phyloP scores from a whole-genome alignment of 2,113 vertebrate species.

The Alces alces region DNA sequence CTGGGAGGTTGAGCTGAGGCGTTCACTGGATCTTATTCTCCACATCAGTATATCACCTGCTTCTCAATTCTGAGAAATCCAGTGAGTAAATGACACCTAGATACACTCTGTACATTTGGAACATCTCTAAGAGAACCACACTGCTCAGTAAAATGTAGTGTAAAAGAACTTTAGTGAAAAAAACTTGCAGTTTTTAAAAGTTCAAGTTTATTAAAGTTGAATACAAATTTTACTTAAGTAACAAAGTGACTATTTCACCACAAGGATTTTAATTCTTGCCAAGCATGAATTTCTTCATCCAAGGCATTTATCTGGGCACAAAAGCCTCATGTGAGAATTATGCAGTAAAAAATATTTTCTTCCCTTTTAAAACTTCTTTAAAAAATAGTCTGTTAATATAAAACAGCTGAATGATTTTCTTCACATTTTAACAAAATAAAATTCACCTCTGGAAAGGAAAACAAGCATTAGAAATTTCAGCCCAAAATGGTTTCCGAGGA shows the following conservation, averaged over 20 bases:
- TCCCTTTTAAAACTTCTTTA: background rate
- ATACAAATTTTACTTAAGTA: conserved; percentile 23
- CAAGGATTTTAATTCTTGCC: conserved; percentile 51
- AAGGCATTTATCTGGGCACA: conserved; percentile 53
- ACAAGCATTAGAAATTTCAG: conserved; percentile 12
- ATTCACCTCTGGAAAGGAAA: conserved; percentile 34
- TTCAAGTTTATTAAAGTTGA: background rate
- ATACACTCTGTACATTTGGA: background rate
- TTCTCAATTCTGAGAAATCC: background rate
- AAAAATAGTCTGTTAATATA: conserved; percentile 44
- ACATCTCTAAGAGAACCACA: background rate
- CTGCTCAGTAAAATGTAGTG: background rate
- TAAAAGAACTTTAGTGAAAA: background rate
- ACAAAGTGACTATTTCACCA: background rate
- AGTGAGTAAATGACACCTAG: background rate
- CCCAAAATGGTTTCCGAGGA: background rate
- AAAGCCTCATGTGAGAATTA: conserved; percentile 39
- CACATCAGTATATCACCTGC: background rate
- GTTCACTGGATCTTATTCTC: background rate
- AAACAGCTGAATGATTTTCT: conserved; percentile 51
- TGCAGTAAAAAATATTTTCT: background rate
- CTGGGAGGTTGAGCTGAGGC: background rate
- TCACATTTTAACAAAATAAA: conserved; percentile 42
- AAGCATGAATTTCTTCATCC: conserved; percentile 57
- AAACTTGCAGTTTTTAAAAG: background rate